Evolutionary conservation across 2,797 vertebrate genomes (phyloP), one percentile per base, ranked within the genome.

Genomic region (Eptatretus atami): DNA sequence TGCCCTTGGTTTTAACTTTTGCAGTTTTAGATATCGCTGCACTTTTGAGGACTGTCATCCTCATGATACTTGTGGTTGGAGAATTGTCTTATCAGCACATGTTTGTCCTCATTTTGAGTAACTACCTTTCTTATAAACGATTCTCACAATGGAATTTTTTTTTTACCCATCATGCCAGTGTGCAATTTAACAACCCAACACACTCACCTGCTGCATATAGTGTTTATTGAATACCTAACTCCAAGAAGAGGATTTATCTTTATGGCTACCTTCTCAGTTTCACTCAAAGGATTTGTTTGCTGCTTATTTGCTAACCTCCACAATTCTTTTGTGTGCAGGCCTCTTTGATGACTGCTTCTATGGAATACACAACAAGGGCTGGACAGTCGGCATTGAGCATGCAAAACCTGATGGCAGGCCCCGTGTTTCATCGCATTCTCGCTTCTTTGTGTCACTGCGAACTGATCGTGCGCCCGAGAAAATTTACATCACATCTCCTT

Each of bases 261-360:
- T 44, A 44, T 44, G 6, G 31, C 31, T 44, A 44, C 31, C 31
- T 44, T 44, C 31, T 8, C 31, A 44, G 6, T 44, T 44, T 44
- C 31, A 44, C 31, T 44, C 31, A 4, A 44, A 8, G 31, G 6
- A 44, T 44, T 44, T 44, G 31, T 44, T 44, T 44, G 31, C 57
- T 2, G 10, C 3, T 2, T 24, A 61, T 24, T 12, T n/a, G 57
- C 57, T 60, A 3, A 44, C 55, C 15, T 24, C 15, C 55, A 60
- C 55, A 24, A 8, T 9, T 63, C 63, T 57, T 12, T 12, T 63
- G 0, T 3, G 54, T 68, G 31, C 72, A 98, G 90, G 90, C 55
- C 73, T 96, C 63, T 92, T 90, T 68, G 83, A 98, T 76, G 92
- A 86, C 78, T 98, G 90, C 71, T 87, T 87, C 2, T 81, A 86